phyloP scores from a whole-genome alignment of 2,797 vertebrate genomes.

The Phalloptychus januarius region DNA sequence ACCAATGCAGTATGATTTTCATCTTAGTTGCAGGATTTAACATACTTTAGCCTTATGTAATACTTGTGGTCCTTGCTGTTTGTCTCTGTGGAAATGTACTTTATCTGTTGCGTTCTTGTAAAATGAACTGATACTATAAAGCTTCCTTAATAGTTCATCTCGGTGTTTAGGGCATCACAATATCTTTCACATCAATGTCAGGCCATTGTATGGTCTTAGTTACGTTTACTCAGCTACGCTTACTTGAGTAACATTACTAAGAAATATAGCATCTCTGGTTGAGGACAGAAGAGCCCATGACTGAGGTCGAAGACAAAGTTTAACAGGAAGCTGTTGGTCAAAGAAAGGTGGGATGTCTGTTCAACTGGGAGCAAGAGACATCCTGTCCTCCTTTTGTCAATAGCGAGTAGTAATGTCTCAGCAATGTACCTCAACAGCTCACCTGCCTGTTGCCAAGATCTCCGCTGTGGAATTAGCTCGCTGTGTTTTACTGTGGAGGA shows the following conservation, averaged over 20 bases:
- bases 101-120: constrained; percentile 5
- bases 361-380: neutral
- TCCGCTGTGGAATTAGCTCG: constrained; percentile 55
- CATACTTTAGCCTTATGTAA: constrained; percentile 56
- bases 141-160: neutral
- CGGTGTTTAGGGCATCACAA: neutral
- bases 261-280: too few relatives aligned
- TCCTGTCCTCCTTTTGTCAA: neutral
- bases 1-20: constrained; percentile 60
- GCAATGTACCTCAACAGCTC: constrained; percentile 51
- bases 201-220: neutral
- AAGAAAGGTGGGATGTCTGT: too few relatives aligned
- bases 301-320: too few relatives aligned
- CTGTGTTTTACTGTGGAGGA: constrained; percentile 75
- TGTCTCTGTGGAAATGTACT: constrained; percentile 20
- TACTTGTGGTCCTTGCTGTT: constrained; percentile 19
- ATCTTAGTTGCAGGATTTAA: constrained; percentile 55
- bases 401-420: neutral
- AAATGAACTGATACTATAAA: neutral
- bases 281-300: too few relatives aligned
- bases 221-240: neutral
- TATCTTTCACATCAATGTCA: neutral
- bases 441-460: constrained; percentile 66
- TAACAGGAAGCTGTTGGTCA: too few relatives aligned
- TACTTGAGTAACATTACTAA: neutral